Evolutionary conservation across 2,797 vertebrate genomes (phyloP).

Genomic region (Pempheris klunzingeri): DNA sequence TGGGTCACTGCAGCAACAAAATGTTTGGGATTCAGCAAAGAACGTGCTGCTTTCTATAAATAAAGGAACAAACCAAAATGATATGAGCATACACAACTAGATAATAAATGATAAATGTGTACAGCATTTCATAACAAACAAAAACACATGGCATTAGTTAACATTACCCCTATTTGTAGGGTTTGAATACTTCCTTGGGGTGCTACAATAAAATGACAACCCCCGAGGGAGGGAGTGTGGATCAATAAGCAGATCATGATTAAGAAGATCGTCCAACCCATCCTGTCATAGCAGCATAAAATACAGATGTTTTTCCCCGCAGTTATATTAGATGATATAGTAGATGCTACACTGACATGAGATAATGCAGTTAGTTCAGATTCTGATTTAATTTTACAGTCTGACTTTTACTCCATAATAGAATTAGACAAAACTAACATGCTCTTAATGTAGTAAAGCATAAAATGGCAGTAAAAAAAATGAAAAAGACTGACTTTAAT

Average conservation of each 20-base stretch:
- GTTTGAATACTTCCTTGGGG: background rate
- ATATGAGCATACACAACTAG: background rate
- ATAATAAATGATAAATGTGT: too few relatives aligned
- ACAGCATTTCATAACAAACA: background rate
- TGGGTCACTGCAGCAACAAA: conserved; percentile 24
- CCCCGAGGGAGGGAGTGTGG: background rate
- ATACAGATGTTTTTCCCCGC: background rate
- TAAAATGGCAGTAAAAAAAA: background rate
- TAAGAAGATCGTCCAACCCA: background rate
- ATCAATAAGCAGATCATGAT: background rate
- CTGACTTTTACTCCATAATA: background rate
- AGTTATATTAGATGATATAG: background rate
- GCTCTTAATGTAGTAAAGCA: background rate
- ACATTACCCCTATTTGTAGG: background rate
- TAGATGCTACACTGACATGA: conserved; percentile 1
- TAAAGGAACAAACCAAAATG: conserved; percentile 10
- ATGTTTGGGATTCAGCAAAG: background rate
- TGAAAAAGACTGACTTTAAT: background rate
- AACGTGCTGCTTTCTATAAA: background rate
- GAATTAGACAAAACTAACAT: too few relatives aligned
- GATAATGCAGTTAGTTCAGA: background rate
- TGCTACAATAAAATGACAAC: background rate
- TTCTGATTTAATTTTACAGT: background rate
- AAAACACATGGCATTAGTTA: background rate
- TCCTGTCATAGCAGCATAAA: background rate